Evolutionary conservation across 2,888 invertebrate genomes (phyloP).

Genomic region (Strigamia transsilvanica): DNA sequence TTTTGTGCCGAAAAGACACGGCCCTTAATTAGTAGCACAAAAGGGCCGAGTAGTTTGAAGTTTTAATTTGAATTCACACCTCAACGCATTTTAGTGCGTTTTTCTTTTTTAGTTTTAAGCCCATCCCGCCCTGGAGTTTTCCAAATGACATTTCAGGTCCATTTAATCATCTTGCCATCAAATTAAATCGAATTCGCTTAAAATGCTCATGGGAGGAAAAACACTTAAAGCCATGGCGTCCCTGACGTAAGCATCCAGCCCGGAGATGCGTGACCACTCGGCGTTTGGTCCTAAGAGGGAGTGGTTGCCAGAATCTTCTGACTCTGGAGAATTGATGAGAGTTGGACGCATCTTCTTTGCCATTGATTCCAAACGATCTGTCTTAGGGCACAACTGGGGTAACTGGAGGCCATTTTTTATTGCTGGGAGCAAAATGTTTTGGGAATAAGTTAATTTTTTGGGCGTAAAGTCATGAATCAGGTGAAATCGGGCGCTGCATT

Average conservation of each 20-base stretch:
- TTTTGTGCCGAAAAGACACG: background rate
- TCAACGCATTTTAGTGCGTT: background rate
- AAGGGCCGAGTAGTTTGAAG: background rate
- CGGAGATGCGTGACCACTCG: slow-evolving; percentile 8
- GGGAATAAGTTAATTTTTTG: background rate
- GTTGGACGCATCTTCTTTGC: slow-evolving; percentile 8
- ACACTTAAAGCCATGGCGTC: background rate
- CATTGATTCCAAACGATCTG: slow-evolving; percentile 1
- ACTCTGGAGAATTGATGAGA: slow-evolving; percentile 8
- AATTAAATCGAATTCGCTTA: background rate
- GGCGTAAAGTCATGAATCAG: background rate
- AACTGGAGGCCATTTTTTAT: background rate
- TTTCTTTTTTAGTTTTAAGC: background rate
- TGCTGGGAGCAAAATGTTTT: background rate
- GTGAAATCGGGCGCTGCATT: background rate
- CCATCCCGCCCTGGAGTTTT: background rate
- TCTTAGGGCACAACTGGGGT: background rate
- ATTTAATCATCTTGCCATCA: slow-evolving; percentile 8
- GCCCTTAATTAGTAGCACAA: background rate
- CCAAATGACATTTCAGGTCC: background rate
- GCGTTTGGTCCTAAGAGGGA: background rate
- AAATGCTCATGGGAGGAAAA: slow-evolving; percentile 8
- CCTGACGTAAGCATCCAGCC: background rate
- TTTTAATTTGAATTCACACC: background rate
- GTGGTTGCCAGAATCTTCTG: slow-evolving; percentile 3